These are phyloP conservation scores for Oncorhynchus masou DNA, from an alignment of 2,113 vertebrate species.

Conservation along the genomic window DNA sequence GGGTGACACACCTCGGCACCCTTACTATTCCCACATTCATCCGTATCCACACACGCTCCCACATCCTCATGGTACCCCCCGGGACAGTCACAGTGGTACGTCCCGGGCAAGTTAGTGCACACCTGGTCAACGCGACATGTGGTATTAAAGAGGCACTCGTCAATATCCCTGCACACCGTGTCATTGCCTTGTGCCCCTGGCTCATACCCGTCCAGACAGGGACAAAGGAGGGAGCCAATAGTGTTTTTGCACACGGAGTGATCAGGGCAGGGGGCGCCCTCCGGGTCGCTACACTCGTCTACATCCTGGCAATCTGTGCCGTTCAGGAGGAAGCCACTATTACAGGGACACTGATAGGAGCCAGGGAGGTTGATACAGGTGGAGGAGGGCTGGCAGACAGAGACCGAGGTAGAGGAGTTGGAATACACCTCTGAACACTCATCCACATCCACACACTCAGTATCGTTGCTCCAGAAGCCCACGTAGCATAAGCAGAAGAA, in stretches of 20 bases:
- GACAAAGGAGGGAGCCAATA: conserved; percentile 69
- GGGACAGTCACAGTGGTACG: conserved; percentile 67
- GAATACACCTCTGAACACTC: conserved; percentile 62
- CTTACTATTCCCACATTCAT: conserved; percentile 67
- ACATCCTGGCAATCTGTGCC: conserved; percentile 66
- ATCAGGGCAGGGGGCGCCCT: conserved; percentile 54
- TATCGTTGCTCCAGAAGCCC: conserved; percentile 72
- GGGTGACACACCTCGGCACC: conserved; percentile 58
- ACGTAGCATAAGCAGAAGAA: conserved; percentile 70
- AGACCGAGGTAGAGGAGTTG: conserved; percentile 49
- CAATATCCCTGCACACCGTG: conserved; percentile 60
- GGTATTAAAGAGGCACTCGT: conserved; percentile 67
- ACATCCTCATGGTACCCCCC: conserved; percentile 64
- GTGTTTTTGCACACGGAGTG: conserved; percentile 72
- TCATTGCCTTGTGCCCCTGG: conserved; percentile 19
- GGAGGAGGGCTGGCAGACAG: conserved; percentile 59
- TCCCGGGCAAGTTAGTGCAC: conserved; percentile 71
- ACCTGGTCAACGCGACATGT: conserved; percentile 71
- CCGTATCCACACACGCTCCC: conserved; percentile 63
- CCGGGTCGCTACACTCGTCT: conserved; percentile 65
- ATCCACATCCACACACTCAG: conserved; percentile 71
- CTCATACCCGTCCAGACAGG: conserved; percentile 62
- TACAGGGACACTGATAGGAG: conserved; percentile 71
- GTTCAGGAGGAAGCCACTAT: conserved; percentile 64
- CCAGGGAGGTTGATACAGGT: conserved; percentile 70